phyloP scores from a whole-genome alignment of 2,113 vertebrate genomes.

The Meleagris gallopavo region DNA sequence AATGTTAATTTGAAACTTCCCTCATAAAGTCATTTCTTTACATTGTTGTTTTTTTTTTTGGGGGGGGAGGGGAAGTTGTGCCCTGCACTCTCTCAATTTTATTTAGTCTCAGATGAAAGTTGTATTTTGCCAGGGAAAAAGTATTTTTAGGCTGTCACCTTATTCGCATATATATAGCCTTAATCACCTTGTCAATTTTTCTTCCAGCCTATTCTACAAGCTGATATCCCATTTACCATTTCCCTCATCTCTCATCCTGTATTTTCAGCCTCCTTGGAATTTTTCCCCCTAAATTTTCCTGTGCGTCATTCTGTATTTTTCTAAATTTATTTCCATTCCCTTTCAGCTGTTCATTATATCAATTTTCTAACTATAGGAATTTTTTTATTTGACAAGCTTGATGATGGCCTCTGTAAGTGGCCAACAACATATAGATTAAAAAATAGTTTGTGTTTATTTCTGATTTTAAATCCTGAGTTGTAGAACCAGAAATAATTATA shows the following conservation, averaged over 20 bases:
- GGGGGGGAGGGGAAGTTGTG: background rate
- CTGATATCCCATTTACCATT: background rate
- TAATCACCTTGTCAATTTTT: background rate
- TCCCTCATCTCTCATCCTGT: background rate
- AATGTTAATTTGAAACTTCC: background rate
- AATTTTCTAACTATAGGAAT: background rate
- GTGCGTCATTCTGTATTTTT: background rate
- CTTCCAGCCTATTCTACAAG: background rate
- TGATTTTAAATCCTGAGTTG: slow-evolving; percentile 12
- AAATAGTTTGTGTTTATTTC: background rate
- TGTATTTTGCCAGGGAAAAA: background rate
- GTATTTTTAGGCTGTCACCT: background rate
- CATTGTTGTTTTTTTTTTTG: no score
- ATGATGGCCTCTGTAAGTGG: background rate
- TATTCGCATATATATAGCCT: background rate
- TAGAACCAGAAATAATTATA: slow-evolving; percentile 3
- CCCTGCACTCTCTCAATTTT: background rate
- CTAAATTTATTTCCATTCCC: background rate
- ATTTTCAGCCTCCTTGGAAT: background rate
- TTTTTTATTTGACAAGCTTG: background rate
- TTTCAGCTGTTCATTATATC: background rate
- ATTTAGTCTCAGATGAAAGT: background rate
- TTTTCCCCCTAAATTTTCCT: background rate
- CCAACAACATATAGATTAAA: background rate
- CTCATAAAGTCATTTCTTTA: background rate